Percentiles rank a stretch among this genome's conserved stretches.
phyloP scores from a whole-genome alignment of 92 coral and sea anemone species.

The Ricordea florida region DNA sequence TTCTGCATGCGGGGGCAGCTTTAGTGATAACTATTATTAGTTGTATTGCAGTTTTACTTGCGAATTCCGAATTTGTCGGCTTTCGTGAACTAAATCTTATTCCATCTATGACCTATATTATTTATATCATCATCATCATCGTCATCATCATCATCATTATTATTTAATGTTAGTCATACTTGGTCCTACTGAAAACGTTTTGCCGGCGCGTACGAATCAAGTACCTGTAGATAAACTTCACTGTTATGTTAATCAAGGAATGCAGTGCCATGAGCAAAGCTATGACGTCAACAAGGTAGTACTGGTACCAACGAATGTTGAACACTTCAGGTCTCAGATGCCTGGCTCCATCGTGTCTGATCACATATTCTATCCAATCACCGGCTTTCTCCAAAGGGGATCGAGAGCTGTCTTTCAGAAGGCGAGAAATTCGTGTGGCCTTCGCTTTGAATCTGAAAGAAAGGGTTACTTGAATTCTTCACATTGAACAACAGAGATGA shows the following conservation, averaged over 20 bases:
- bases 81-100: too few species aligned
- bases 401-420: slow-evolving; percentile 45
- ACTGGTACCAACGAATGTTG: slow-evolving; percentile 27
- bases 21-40: too few species aligned
- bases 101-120: neutral
- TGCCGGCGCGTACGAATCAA: neutral
- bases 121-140: neutral
- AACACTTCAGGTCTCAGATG: neutral
- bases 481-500: too few species aligned
- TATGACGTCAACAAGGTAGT: slow-evolving; percentile 1
- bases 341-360: slow-evolving; percentile 40
- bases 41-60: too few species aligned
- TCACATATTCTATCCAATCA: slow-evolving; percentile 60
- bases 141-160: neutral
- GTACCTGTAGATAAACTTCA: neutral
- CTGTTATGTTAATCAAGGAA: neutral
- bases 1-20: too few species aligned
- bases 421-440: slow-evolving; percentile 41
- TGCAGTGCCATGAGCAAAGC: slow-evolving; percentile 5
- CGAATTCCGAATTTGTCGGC: too few species aligned
- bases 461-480: too few species aligned
- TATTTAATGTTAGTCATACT: neutral
- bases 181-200: neutral
- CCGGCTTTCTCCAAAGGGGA: slow-evolving; percentile 50
- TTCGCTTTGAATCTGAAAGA: slow-evolving; percentile 44